Conservation (phyloP, 1,140 invertebrate species). For the Temnothorax nylanderi region DNA sequence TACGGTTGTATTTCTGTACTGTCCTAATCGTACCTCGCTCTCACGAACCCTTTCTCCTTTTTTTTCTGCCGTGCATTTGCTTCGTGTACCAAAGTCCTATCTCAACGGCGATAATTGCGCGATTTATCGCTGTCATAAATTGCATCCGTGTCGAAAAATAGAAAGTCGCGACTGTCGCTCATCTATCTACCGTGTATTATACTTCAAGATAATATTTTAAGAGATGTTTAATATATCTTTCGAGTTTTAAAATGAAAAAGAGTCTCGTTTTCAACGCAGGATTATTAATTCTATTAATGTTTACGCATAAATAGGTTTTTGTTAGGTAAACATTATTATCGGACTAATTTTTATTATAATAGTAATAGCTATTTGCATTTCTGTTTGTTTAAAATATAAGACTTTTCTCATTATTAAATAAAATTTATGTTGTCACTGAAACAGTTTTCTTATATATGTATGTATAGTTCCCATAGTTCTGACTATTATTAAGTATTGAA, state of each 20-base stretch:
- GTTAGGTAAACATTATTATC: not conserved
- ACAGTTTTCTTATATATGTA: not conserved
- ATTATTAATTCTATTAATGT: not conserved
- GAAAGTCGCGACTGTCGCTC: slow-evolving; percentile 8
- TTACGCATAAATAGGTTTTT: not conserved
- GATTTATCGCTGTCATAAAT: slow-evolving; percentile 69
- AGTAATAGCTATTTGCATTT: not conserved
- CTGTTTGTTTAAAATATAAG: not conserved
- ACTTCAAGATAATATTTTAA: not conserved
- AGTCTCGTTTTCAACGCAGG: not conserved
- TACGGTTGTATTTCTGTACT: slow-evolving; percentile 21
- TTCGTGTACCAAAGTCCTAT: slow-evolving; percentile 35
- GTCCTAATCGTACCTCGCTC: slow-evolving; percentile 23
- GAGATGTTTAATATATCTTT: slow-evolving; percentile 10
- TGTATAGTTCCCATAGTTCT: not conserved
- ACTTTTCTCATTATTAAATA: not conserved
- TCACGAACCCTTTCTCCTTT: slow-evolving; percentile 1
- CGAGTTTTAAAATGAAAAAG: not conserved
- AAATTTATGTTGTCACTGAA: not conserved
- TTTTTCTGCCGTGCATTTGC: not conserved
- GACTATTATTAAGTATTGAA: not conserved
- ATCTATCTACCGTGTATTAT: not conserved
- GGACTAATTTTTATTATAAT: not conserved
- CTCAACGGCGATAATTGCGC: slow-evolving; percentile 66
- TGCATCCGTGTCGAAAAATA: slow-evolving; percentile 47